Evolutionary conservation across 2,797 vertebrate species (phyloP), one percentile per base, ranked within the genome.

Genomic region (Rallus crepitans): DNA sequence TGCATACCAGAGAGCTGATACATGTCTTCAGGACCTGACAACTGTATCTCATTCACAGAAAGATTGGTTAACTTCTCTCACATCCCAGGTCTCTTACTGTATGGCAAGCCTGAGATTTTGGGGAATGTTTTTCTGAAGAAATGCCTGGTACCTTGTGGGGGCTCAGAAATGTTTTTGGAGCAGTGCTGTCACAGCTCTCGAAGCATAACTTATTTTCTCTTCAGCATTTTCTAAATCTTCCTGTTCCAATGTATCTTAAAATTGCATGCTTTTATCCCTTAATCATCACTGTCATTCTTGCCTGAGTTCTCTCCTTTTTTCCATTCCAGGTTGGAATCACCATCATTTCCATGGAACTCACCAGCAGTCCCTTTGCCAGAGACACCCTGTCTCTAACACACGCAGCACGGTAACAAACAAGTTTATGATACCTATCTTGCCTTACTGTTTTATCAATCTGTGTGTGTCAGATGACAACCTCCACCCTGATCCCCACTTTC

Each of bases 391-490:
- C 40, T 87, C 33, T 50, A 45, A 30, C 15, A 37, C 33, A 42
- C 2, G 0, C 40, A 80, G 48, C 71, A 35, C 28, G 70, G 33
- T 52, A 27, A 24, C 0, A 0, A 48, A 13, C 24, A 60, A 27
- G 20, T 60, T 52, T 20, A 56, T 80, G 12, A n/a, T 9, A 60
- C 7, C 50, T 31, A n/a, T 31, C 73, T 82, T 89, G 31, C 37
- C 31, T 35, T 18, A 6, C 39, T 85, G 40, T 57, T 91, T 73
- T 48, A 72, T 82, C 76, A 70, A 78, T 50, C 60, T 16, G 1
- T 59, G 31, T 59, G 31, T 60, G 63, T 85, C 78, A 39, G 91
- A 61, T 59, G 47, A 79, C 55, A 75, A 76, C 31, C 25, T 71
- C 52, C 33, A 45, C 21, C 25, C 60, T 15, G 8, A 30, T 39